phyloP scores from a whole-genome alignment of 2,888 invertebrate species.

The Drosophila lutescens region DNA sequence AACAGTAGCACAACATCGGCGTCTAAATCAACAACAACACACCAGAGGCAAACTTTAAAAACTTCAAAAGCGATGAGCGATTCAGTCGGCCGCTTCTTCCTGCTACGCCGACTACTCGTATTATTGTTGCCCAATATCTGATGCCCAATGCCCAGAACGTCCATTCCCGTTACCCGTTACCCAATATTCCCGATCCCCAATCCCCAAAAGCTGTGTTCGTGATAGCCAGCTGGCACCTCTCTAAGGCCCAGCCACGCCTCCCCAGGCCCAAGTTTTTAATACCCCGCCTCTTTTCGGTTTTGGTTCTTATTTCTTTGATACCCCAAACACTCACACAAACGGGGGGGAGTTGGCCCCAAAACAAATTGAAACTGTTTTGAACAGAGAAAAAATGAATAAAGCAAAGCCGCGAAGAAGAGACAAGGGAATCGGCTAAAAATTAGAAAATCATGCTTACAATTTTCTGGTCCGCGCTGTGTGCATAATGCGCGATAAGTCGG shows the following conservation, averaged over 20 bases:
- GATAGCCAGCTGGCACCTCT: conserved; percentile 66
- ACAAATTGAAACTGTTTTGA: conserved; percentile 49
- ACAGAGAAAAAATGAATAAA: not conserved
- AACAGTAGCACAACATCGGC: conserved; percentile 29
- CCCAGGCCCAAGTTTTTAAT: conserved; percentile 2
- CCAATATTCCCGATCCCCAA: conserved; percentile 29
- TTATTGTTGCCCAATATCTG: conserved; percentile 42
- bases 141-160: conserved; percentile 4
- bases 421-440: conserved; percentile 54
- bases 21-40: conserved; percentile 44
- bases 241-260: conserved; percentile 11
- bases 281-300: conserved; percentile 18
- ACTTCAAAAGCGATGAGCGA: conserved; percentile 57
- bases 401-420: conserved; percentile 21
- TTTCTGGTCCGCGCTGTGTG: conserved; percentile 50
- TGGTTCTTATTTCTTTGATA: conserved; percentile 52
- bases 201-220: conserved; percentile 61
- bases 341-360: conserved; percentile 20
- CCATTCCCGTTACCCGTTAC: conserved; percentile 45
- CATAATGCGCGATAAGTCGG: conserved; percentile 65
- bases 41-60: conserved; percentile 61
- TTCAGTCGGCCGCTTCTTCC: conserved; percentile 77
- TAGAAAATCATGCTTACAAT: conserved; percentile 67
- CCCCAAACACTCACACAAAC: conserved; percentile 17
- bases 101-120: conserved; percentile 48